Percentiles rank a stretch among this genome's conserved stretches.
These are phyloP conservation scores for Drosophila colorata DNA, from an alignment of 2,888 invertebrate genomes.

Conservation along the genomic window DNA sequence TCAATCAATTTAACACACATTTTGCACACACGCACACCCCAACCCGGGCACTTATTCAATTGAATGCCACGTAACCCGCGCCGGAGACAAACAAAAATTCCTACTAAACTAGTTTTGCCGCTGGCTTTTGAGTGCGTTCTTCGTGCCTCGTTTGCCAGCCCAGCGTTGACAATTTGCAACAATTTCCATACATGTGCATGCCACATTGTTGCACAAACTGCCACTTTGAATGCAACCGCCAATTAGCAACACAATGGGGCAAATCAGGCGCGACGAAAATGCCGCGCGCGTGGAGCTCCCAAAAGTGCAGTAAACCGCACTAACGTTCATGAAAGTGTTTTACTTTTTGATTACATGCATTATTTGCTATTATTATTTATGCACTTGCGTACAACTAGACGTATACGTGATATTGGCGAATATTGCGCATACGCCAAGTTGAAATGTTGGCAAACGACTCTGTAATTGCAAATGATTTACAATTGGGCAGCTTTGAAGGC, in stretches of 20 bases:
- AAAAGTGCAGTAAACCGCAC: conserved; percentile 43
- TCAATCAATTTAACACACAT: conserved; percentile 76
- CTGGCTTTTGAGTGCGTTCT: conserved; percentile 25
- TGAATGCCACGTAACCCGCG: conserved; percentile 64
- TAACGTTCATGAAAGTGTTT: conserved; percentile 34
- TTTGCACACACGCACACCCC: conserved; percentile 20
- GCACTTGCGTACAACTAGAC: conserved; percentile 24
- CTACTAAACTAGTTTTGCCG: conserved; percentile 75
- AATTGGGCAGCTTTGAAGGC: neutral
- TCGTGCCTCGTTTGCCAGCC: no score
- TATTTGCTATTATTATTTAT: conserved; percentile 34
- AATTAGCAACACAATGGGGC: conserved; percentile 54
- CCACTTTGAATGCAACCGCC: conserved; percentile 34
- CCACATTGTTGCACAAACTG: conserved; percentile 53
- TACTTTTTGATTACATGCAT: conserved; percentile 39
- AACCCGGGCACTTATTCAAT: conserved; percentile 65
- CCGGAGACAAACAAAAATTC: conserved; percentile 46
- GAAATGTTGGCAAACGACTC: conserved; percentile 10
- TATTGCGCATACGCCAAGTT: conserved; percentile 53
- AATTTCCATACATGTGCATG: conserved; percentile 21
- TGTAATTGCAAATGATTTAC: conserved; percentile 33
- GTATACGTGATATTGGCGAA: conserved; percentile 47
- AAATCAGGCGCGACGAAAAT: conserved; percentile 55
- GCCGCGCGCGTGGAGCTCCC: conserved; percentile 33
- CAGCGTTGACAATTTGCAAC: conserved; percentile 46